phyloP scores from a whole-genome alignment of 2,113 vertebrate genomes.

The Propithecus coquereli region DNA sequence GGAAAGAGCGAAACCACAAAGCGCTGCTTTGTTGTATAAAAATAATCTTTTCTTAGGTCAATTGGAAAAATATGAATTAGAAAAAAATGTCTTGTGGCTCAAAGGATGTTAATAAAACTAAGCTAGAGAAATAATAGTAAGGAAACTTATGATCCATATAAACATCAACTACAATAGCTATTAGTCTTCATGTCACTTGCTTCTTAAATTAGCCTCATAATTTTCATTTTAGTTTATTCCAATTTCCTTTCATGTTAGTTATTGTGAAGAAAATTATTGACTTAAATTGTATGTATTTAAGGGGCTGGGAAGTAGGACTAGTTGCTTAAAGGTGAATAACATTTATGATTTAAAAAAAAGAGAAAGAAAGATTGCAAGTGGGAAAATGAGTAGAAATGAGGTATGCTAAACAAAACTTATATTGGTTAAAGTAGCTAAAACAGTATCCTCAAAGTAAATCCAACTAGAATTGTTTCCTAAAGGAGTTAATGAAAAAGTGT shows the following conservation, averaged over 20 bases:
- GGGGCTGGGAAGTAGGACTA: not conserved
- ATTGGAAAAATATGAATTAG: slow-evolving; percentile 38
- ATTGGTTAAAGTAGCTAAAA: not conserved
- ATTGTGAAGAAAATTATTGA: slow-evolving; percentile 28
- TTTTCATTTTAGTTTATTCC: slow-evolving; percentile 32
- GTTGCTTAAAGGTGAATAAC: not conserved
- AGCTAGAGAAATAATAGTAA: slow-evolving; percentile 53
- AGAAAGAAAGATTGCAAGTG: not conserved
- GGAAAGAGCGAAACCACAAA: slow-evolving; percentile 38
- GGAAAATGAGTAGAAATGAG: slow-evolving; percentile 9
- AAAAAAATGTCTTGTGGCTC: not conserved
- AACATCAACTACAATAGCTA: slow-evolving; percentile 48
- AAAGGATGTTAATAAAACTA: slow-evolving; percentile 44
- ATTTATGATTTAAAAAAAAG: not conserved
- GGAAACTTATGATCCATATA: slow-evolving; percentile 47
- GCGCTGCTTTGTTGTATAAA: slow-evolving; percentile 33
- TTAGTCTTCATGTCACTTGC: slow-evolving; percentile 38
- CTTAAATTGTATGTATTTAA: not conserved
- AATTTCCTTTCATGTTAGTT: slow-evolving; percentile 21
- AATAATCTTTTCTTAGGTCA: slow-evolving; percentile 46
- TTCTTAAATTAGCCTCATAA: slow-evolving; percentile 19
- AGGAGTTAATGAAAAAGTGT: not conserved
- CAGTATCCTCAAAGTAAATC: not conserved
- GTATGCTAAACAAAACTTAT: not conserved
- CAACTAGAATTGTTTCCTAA: not conserved